These are phyloP conservation scores for Chamaetylas fuelleborni DNA, from an alignment of 2,113 vertebrate species.

Conservation along the genomic window DNA sequence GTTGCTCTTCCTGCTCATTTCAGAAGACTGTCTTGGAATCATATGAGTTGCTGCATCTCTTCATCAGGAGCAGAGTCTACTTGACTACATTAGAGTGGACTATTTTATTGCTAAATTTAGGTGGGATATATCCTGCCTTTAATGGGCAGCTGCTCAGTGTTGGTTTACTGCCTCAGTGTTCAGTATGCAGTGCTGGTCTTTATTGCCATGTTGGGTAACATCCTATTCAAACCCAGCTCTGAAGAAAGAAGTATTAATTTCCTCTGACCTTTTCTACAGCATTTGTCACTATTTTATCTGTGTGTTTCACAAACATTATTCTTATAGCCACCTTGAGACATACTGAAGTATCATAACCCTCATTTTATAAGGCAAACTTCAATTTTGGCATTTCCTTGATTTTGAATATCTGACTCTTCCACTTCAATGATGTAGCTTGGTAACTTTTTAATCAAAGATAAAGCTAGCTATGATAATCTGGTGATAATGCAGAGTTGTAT, in stretches of 20 bases:
- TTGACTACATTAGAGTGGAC: background rate
- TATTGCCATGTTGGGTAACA: background rate
- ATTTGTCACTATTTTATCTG: background rate
- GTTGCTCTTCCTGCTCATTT: background rate
- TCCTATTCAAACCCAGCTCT: background rate
- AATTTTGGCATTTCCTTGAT: background rate
- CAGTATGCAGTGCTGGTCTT: background rate
- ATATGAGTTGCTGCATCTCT: background rate
- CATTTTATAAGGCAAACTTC: background rate
- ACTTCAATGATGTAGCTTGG: background rate
- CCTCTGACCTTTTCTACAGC: conserved; percentile 7
- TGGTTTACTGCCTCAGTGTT: background rate
- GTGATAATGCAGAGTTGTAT: background rate
- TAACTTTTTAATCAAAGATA: background rate
- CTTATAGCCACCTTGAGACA: background rate
- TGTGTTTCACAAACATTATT: background rate
- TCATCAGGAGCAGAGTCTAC: background rate
- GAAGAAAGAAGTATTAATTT: conserved; percentile 11
- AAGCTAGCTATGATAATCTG: background rate
- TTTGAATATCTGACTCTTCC: background rate
- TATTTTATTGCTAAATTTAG: background rate
- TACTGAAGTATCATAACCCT: background rate
- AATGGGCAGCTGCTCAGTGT: background rate
- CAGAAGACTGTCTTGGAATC: background rate
- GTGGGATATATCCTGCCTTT: background rate